phyloP scores from a whole-genome alignment of 2,113 vertebrate species.

The Leptodactylus fuscus region DNA sequence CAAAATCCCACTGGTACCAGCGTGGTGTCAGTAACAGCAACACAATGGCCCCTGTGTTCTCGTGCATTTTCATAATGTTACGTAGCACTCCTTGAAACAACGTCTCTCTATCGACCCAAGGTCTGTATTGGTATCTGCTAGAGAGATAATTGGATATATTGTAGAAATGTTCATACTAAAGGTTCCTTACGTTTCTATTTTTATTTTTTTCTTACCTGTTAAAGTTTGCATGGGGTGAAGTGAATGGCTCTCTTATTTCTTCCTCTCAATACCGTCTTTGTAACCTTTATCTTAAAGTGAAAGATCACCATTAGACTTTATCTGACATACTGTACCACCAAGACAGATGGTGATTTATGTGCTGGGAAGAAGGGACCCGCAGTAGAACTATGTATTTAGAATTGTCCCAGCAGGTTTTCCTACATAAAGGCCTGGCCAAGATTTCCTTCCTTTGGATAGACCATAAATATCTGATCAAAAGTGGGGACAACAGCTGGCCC shows the following conservation, averaged over 20 bases:
- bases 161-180: not conserved
- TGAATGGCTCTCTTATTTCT: no score
- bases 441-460: no score
- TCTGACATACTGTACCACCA: no score
- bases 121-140: conserved; percentile 11
- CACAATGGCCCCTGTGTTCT: conserved; percentile 59
- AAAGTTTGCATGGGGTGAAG: not conserved
- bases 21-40: conserved; percentile 51
- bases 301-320: not conserved
- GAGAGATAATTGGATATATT: not conserved
- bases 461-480: no score
- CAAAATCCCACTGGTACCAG: conserved; percentile 62
- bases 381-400: no score
- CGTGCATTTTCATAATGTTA: conserved; percentile 47
- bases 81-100: not conserved
- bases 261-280: no score
- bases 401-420: no score
- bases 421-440: no score
- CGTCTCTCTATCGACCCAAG: conserved; percentile 28
- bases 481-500: no score
- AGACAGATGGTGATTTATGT: no score
- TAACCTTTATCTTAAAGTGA: not conserved
- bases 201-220: not conserved
- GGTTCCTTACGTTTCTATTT: not conserved
- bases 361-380: no score